These are phyloP conservation scores for Ectropis grisescens DNA, from an alignment of 1,140 invertebrate species.

Conservation along the genomic window DNA sequence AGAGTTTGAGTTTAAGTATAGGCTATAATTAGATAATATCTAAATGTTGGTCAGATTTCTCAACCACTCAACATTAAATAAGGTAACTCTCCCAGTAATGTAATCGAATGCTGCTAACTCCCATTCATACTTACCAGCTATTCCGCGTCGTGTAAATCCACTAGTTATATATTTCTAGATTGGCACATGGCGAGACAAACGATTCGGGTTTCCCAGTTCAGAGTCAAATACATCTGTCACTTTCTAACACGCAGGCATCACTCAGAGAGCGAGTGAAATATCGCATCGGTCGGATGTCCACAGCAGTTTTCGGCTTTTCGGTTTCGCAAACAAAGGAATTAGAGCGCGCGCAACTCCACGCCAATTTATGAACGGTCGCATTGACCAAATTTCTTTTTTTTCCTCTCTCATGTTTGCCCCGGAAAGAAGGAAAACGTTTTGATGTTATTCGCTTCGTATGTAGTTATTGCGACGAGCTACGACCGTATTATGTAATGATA, in stretches of 20 bases:
- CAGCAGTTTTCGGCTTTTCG: conserved; percentile 45
- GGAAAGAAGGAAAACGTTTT: conserved; percentile 15
- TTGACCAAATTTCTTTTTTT: conserved; percentile 41
- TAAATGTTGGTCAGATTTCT: too few species aligned
- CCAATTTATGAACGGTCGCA: conserved; percentile 38
- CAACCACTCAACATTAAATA: too few species aligned
- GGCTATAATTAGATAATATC: too few species aligned
- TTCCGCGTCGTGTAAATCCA: conserved; percentile 19
- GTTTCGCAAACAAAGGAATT: conserved; percentile 56
- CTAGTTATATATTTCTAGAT: conserved; percentile 17
- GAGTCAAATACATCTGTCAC: conserved; percentile 31
- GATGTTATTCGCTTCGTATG: conserved; percentile 9
- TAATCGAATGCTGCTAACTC: too few species aligned
- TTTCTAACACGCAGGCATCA: conserved; percentile 30
- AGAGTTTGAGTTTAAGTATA: too few species aligned
- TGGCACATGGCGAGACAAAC: conserved; percentile 15
- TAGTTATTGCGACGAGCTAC: neutral
- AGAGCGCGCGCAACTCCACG: conserved; percentile 27
- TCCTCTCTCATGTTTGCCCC: conserved; percentile 14
- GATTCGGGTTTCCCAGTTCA: conserved; percentile 26
- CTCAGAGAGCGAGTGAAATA: conserved; percentile 49
- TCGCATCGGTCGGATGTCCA: conserved; percentile 21
- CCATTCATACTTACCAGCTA: too few species aligned
- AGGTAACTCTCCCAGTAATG: too few species aligned
- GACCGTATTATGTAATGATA: conserved; percentile 5